Conservation (phyloP, 2,113 vertebrate genomes). For the Sylvilagus bachmani region DNA sequence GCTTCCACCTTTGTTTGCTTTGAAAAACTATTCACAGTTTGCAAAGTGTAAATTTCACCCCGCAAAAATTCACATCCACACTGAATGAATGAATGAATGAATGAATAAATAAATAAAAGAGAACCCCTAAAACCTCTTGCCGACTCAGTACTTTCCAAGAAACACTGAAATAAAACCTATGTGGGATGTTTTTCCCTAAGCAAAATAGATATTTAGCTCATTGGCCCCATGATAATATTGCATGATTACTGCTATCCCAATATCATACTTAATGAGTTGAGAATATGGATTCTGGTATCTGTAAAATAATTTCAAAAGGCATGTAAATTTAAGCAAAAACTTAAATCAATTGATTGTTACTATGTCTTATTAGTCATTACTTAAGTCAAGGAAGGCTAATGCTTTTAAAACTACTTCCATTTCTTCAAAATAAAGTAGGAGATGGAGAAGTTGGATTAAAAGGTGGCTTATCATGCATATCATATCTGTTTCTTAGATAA, state of each 20-base stretch:
- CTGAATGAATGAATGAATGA: background rate
- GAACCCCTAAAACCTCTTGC: accelerated
- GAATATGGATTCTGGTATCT: background rate
- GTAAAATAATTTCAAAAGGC: constrained; percentile 24
- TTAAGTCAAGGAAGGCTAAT: background rate
- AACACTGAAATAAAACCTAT: background rate
- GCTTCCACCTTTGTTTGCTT: background rate
- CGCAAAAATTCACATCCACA: background rate
- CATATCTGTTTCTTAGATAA: background rate
- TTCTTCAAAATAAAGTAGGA: background rate
- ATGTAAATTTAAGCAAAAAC: background rate
- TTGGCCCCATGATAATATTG: background rate
- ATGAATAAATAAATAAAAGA: background rate
- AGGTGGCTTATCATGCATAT: background rate
- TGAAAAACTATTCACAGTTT: background rate
- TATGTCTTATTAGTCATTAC: constrained; percentile 7
- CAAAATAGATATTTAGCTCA: background rate
- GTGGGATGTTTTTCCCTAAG: background rate
- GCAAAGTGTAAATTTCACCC: background rate
- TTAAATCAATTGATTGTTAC: background rate
- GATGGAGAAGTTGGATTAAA: background rate
- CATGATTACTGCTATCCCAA: background rate
- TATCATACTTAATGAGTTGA: background rate
- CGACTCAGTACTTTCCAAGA: background rate
- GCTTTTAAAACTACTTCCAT: background rate